Evolutionary conservation across 2,797 vertebrate species (phyloP).

Genomic region (Monodelphis domestica): DNA sequence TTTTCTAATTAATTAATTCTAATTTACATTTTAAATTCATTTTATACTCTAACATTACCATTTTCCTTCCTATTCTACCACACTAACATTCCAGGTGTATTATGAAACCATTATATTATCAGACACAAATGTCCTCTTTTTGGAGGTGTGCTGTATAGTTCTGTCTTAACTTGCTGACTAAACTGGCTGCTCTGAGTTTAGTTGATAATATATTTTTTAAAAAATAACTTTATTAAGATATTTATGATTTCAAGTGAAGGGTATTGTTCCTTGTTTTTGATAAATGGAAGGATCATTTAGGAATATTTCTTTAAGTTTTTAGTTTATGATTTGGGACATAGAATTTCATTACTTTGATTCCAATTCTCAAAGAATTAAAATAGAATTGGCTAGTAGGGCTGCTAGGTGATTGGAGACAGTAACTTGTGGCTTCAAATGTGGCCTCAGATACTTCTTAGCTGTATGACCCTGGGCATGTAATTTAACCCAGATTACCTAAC

Average conservation of each 20-base stretch:
- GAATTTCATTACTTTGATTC: background rate
- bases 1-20: no score
- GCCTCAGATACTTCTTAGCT: no score
- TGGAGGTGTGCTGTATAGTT: background rate
- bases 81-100: background rate
- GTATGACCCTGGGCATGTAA: no score
- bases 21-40: no score
- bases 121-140: background rate
- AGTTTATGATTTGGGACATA: background rate
- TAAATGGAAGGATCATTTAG: constrained; percentile 21
- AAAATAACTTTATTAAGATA: background rate
- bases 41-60: background rate
- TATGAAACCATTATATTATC: background rate
- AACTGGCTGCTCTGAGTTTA: background rate
- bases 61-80: background rate
- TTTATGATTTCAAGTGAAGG: background rate
- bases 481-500: no score
- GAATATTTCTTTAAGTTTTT: constrained; percentile 55
- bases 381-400: constrained; percentile 19
- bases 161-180: background rate
- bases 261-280: constrained; percentile 33
- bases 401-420: no score
- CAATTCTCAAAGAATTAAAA: no score
- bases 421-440: no score
- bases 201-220: background rate